Evolutionary conservation across 1,140 invertebrate species (phyloP), one percentile per base, ranked within the genome.

Genomic region (Drosophila cardini): DNA sequence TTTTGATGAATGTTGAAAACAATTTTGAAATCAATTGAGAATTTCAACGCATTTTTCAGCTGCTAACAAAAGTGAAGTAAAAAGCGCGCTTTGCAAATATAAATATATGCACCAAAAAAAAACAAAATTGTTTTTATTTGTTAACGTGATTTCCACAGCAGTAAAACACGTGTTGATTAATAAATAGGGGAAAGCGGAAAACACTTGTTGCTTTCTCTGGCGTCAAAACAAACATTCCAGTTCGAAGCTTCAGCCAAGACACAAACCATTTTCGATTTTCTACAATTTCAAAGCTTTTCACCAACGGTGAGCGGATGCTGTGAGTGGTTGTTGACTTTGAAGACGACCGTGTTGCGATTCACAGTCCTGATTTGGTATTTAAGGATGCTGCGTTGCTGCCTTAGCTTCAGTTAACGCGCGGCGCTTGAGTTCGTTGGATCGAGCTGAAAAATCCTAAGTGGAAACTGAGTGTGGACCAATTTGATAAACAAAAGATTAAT

Each of bases 301-400:
- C 60, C 78, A 86, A 86, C 45, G 50, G 42, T 46, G 63, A 74
- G 46, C 55, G 76, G 80, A 80, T 77, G 76, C 76, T 89, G 80
- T 8, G 76, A 6, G 3, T 60, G 70, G 70, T 72, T 72, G 70
- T 60, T 72, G 73, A 38, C 55, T 76, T 40, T 48, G 53, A 65
- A 43, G 53, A 62, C 36, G 67, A 71, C 64, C 64, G 71, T 69
- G 56, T 62, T 32, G 7, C 60, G 8, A 52, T 63, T 38, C 61
- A 69, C 15, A 8, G 62, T 67, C 48, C 72, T 75, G 48, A 61
- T 56, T 26, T 72, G 48, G 72, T 91, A 91, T 91, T 91, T 91
- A 91, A 91, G 90, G 90, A 91, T 91, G 90, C 76, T 91, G 86
- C 90, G 80, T 82, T 85, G 70, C 74, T 78, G 72, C 67, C 81